A percentile compares a stretch with the other conserved stretches of the same genome.
phyloP scores from a whole-genome alignment of 2,797 vertebrate species.

The Picus viridis region DNA sequence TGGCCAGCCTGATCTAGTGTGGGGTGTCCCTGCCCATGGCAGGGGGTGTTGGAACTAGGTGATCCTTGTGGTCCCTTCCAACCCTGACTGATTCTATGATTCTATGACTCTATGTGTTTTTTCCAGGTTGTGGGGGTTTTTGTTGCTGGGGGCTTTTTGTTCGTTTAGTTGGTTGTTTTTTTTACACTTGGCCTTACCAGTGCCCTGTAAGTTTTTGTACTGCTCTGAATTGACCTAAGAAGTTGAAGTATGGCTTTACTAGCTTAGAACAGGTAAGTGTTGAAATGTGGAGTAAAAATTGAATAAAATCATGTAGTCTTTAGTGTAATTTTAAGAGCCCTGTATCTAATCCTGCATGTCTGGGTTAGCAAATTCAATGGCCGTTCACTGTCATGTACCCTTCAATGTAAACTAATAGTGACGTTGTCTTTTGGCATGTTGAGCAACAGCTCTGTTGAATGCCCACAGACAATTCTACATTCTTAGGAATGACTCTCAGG shows the following conservation, averaged over 20 bases:
- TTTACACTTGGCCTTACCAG: neutral
- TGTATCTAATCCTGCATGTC: neutral
- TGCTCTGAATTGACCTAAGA: neutral
- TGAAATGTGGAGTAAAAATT: neutral
- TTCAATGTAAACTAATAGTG: neutral
- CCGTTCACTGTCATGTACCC: neutral
- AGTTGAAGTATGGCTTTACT: neutral
- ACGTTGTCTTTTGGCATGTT: neutral
- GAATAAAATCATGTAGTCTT: neutral
- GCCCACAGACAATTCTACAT: neutral
- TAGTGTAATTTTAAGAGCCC: neutral
- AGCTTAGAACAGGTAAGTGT: neutral
- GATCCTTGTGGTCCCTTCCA: too few relatives aligned
- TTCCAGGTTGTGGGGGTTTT: neutral
- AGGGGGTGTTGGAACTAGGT: too few relatives aligned
- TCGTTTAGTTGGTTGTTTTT: neutral
- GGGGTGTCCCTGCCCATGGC: too few relatives aligned
- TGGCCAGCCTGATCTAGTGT: too few relatives aligned
- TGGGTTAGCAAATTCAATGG: neutral
- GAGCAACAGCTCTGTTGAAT: neutral
- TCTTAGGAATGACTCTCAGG: neutral
- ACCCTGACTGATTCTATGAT: too few relatives aligned
- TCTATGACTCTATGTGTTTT: too few relatives aligned
- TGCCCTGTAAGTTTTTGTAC: neutral
- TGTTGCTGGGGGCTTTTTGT: too few relatives aligned